Conservation (phyloP, 2,888 invertebrate genomes). For the Pinctada fucata region DNA sequence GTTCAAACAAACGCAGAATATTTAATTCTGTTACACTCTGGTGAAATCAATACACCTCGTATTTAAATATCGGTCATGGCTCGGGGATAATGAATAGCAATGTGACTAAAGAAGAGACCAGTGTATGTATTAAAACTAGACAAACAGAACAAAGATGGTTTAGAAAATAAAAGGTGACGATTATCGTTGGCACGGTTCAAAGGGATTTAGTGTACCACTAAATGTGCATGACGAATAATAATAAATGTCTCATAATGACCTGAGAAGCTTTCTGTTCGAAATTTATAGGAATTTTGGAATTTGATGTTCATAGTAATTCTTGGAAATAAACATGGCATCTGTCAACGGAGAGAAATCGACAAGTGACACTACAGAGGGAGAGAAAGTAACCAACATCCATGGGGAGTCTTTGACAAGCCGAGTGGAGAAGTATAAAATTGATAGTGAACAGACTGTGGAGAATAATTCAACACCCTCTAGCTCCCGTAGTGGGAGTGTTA, state of each 20-base stretch:
- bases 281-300: too few species aligned
- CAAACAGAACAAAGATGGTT: not conserved
- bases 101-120: not conserved
- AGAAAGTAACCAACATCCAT: not conserved
- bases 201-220: too few species aligned
- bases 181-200: not conserved
- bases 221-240: too few species aligned
- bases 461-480: not conserved
- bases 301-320: too few species aligned
- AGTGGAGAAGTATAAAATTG: slow-evolving; percentile 23
- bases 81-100: not conserved
- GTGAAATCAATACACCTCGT: not conserved
- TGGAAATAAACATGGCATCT: not conserved
- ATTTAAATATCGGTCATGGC: slow-evolving; percentile 3
- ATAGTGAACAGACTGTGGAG: not conserved
- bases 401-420: slow-evolving; percentile 9
- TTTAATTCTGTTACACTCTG: not conserved
- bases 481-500: not conserved
- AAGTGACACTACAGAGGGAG: not conserved
- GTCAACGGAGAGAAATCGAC: not conserved
- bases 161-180: not conserved
- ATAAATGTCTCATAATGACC: too few species aligned
- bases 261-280: too few species aligned
- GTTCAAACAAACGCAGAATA: not conserved
- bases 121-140: not conserved